These are phyloP conservation scores for Corydoras maculifer DNA, from an alignment of 2,113 vertebrate species.

Conservation along the genomic window DNA sequence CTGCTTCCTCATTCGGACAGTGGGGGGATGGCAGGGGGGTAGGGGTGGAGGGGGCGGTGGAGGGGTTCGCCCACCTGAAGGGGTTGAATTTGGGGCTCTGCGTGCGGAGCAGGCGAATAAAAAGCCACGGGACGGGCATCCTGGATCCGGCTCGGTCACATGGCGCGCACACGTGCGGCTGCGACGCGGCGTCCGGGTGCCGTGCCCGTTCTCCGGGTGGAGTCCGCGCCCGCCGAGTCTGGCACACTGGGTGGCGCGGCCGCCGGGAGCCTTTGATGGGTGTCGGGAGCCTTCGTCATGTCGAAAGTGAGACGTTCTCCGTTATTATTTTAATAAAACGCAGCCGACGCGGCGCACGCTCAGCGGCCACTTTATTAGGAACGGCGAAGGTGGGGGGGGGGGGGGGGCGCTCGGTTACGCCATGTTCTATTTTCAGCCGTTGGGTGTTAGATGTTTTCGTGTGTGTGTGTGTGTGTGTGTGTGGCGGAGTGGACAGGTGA, in stretches of 20 bases:
- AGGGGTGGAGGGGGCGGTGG: no score
- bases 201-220: conserved; percentile 24
- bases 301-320: not conserved
- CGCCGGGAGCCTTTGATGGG: conserved; percentile 3
- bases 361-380: no score
- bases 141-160: conserved; percentile 30
- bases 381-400: not conserved
- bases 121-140: no score
- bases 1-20: conserved; percentile 20
- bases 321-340: not conserved
- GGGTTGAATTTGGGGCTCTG: no score
- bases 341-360: no score
- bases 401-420: not conserved
- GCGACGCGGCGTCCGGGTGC: conserved; percentile 26
- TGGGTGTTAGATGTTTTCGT: not conserved
- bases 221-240: conserved; percentile 10
- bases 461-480: not conserved
- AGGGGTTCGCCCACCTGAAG: no score
- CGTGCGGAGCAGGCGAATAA: no score
- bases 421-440: conserved; percentile 42
- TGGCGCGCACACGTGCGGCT: conserved; percentile 35
- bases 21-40: no score
- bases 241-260: conserved; percentile 9
- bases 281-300: conserved; percentile 3
- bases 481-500: conserved; percentile 57